These are phyloP conservation scores for Pangasius djambal DNA, from an alignment of 2,797 vertebrate genomes.

Conservation along the genomic window DNA sequence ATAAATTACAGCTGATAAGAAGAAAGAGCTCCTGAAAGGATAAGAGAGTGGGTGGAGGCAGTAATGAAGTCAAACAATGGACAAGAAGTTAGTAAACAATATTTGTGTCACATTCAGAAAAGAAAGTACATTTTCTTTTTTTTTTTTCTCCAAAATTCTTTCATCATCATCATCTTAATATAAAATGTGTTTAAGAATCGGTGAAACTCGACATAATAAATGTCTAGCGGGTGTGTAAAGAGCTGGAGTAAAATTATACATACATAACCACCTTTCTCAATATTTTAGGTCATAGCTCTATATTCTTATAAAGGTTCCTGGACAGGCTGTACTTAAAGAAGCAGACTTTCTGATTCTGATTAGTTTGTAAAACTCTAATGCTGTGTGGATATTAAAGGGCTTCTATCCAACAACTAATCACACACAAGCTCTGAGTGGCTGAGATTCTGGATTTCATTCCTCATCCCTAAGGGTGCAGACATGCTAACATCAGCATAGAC, in stretches of 20 bases:
- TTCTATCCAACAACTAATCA: background rate
- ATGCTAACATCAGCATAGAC: slow-evolving; percentile 16
- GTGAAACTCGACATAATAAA: background rate
- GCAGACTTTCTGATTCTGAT: background rate
- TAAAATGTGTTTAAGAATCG: background rate
- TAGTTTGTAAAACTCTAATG: background rate
- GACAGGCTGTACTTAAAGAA: background rate
- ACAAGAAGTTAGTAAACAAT: background rate
- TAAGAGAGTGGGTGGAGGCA: background rate
- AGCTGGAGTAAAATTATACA: background rate
- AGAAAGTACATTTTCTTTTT: background rate
- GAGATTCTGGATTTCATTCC: slow-evolving; percentile 15
- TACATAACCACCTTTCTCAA: background rate
- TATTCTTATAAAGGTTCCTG: background rate
- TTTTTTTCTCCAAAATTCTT: background rate
- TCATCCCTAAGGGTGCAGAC: slow-evolving; percentile 7
- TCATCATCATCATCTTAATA: background rate
- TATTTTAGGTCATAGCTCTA: background rate
- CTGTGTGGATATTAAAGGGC: background rate
- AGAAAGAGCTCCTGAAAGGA: background rate
- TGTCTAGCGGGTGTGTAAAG: background rate
- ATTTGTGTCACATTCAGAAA: background rate
- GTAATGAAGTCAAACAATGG: background rate
- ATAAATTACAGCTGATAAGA: background rate
- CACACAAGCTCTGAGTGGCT: background rate